These are phyloP conservation scores for Clarias magur DNA, from an alignment of 2,113 vertebrate species.

Conservation along the genomic window DNA sequence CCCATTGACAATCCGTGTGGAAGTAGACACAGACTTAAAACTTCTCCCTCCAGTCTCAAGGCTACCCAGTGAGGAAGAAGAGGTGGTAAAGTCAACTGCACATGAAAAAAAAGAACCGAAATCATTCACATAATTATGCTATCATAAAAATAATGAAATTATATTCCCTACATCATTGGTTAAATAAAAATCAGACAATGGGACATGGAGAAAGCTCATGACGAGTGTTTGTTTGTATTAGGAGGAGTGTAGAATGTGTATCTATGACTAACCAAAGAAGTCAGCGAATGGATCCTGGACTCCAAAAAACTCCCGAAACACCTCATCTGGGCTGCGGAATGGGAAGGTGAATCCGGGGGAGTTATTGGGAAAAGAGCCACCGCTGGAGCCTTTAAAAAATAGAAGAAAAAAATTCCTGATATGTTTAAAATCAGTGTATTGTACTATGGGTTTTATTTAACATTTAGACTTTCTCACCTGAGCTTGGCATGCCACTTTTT, in stretches of 20 bases:
- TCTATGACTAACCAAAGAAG: constrained; percentile 73
- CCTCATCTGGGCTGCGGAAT: constrained; percentile 95
- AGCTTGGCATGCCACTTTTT: constrained; percentile 75
- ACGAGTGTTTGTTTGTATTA: background rate
- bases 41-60: constrained; percentile 64
- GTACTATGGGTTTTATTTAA: background rate
- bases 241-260: background rate
- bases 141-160: no score
- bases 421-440: background rate
- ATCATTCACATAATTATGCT: background rate
- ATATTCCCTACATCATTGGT: no score
- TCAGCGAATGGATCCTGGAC: constrained; percentile 88
- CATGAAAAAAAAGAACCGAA: constrained; percentile 18
- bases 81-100: constrained; percentile 72
- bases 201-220: background rate
- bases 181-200: background rate
- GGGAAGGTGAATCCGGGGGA: constrained; percentile 88
- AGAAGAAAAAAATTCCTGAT: background rate
- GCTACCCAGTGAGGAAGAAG: constrained; percentile 65
- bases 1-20: constrained; percentile 83
- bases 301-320: constrained; percentile 93
- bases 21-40: constrained; percentile 86
- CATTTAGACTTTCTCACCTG: constrained; percentile 58
- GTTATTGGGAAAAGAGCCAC: constrained; percentile 69
- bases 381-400: constrained; percentile 65